Evolutionary conservation across 2,888 invertebrate species (phyloP).

Genomic region (Scaptodrosophila latifasciaeformis): DNA sequence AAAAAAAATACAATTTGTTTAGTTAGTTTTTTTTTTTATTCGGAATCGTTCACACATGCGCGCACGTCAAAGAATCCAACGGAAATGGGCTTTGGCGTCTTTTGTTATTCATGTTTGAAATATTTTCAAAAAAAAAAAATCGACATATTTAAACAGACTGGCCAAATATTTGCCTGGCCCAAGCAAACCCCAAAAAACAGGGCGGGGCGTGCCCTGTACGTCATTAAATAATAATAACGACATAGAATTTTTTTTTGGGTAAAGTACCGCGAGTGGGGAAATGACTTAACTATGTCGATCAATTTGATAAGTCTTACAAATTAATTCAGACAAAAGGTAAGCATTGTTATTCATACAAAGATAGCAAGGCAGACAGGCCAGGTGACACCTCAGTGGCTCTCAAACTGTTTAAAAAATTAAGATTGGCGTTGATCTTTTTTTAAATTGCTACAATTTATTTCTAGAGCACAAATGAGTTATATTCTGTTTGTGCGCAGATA

Average conservation of each 20-base stretch:
- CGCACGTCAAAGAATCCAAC: slow-evolving; percentile 9
- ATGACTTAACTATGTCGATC: neutral
- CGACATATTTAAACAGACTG: slow-evolving; percentile 55
- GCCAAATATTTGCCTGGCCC: slow-evolving; percentile 47
- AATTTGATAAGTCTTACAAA: slow-evolving; percentile 4
- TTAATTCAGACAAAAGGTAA: slow-evolving; percentile 28
- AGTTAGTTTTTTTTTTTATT: too few species aligned
- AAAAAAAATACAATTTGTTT: slow-evolving; percentile 20
- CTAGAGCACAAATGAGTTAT: slow-evolving; percentile 19
- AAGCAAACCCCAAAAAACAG: neutral
- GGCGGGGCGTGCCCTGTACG: slow-evolving; percentile 29
- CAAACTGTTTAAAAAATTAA: slow-evolving; percentile 24
- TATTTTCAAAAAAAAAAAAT: slow-evolving; percentile 46
- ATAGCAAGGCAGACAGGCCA: neutral
- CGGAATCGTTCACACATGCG: slow-evolving; percentile 9
- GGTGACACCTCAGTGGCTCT: neutral
- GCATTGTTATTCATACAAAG: slow-evolving; percentile 33
- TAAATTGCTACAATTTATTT: neutral
- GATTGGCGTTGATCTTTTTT: slow-evolving; percentile 13
- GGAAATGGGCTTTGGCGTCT: slow-evolving; percentile 27
- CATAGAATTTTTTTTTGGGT: slow-evolving; percentile 10
- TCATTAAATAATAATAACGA: too few species aligned
- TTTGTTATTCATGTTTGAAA: slow-evolving; percentile 38
- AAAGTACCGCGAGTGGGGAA: slow-evolving; percentile 26
- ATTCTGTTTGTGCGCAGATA: slow-evolving; percentile 51